Percentiles rank a stretch among this genome's conserved stretches.
These are phyloP conservation scores for Hydrotaea cyrtoneurina DNA, from an alignment of 2,888 invertebrate species.

Conservation along the genomic window DNA sequence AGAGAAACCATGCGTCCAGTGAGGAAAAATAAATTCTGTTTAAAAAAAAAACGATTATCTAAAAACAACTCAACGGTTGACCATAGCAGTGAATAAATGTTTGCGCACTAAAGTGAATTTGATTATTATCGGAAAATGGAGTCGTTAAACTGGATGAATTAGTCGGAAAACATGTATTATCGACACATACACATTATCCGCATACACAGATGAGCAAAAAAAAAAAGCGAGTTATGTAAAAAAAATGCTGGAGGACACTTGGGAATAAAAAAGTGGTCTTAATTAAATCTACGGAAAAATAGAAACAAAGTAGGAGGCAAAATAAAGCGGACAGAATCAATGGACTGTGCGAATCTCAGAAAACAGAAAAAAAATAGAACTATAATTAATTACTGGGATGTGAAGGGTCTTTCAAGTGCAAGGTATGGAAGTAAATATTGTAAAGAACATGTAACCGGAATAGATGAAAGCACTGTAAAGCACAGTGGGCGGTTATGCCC, in stretches of 20 bases:
- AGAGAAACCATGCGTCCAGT: not conserved
- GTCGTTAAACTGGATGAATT: not conserved
- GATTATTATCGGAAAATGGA: conserved; percentile 61
- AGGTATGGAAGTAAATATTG: too few relatives aligned
- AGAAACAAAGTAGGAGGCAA: not conserved
- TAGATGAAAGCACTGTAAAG: too few relatives aligned
- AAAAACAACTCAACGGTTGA: conserved; percentile 3
- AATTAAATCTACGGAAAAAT: conserved; percentile 3
- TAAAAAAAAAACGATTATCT: not conserved
- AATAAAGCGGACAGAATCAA: not conserved
- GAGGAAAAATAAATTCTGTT: not conserved
- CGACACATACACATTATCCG: not conserved
- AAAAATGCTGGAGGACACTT: conserved; percentile 16
- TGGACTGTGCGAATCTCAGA: not conserved
- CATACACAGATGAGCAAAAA: not conserved
- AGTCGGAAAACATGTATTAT: not conserved
- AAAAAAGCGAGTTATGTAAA: not conserved
- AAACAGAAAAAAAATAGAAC: not conserved
- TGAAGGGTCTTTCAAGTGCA: not conserved
- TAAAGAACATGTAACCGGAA: too few relatives aligned
- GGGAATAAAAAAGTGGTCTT: not conserved
- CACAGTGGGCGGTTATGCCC: too few relatives aligned
- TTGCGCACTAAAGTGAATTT: conserved; percentile 50
- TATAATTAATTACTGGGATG: not conserved
- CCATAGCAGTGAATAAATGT: conserved; percentile 21